phyloP scores from a whole-genome alignment of 1,140 invertebrate species.

The Drosophila trapezifrons region DNA sequence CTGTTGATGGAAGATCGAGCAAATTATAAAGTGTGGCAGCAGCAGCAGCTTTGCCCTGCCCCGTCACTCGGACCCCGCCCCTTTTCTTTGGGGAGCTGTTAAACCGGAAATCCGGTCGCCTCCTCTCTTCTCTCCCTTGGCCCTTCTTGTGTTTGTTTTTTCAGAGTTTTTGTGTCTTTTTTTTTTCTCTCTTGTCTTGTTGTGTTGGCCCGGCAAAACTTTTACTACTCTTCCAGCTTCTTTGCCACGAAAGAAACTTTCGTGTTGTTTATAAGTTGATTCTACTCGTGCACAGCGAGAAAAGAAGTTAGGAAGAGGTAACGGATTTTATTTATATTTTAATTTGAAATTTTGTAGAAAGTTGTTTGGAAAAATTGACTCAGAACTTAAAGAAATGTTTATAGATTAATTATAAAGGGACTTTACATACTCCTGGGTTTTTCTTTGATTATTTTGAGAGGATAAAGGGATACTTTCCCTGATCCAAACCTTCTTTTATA shows the following conservation, averaged over 20 bases:
- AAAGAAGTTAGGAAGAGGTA: neutral
- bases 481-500: neutral
- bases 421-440: too few species aligned
- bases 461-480: neutral
- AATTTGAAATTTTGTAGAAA: neutral
- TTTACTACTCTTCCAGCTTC: constrained; percentile 57
- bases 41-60: constrained; percentile 19
- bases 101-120: constrained; percentile 74
- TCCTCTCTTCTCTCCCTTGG: constrained; percentile 16
- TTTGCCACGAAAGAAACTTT: constrained; percentile 34
- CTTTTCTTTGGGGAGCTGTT: constrained; percentile 55
- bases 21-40: constrained; percentile 77
- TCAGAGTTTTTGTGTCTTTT: constrained; percentile 17
- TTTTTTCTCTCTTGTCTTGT: constrained; percentile 47
- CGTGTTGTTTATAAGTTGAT: constrained; percentile 40
- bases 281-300: constrained; percentile 15
- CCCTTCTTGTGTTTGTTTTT: constrained; percentile 29
- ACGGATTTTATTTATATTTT: neutral
- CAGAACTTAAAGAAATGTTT: neutral
- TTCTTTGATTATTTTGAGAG: neutral
- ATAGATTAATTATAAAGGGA: too few species aligned
- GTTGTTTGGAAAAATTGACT: too few species aligned
- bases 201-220: constrained; percentile 55
- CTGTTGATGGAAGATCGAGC: constrained; percentile 45
- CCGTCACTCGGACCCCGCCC: neutral